Base-by-base conservation (phyloP, 2,797 vertebrate species). In the Onychomys torridus region DNA sequence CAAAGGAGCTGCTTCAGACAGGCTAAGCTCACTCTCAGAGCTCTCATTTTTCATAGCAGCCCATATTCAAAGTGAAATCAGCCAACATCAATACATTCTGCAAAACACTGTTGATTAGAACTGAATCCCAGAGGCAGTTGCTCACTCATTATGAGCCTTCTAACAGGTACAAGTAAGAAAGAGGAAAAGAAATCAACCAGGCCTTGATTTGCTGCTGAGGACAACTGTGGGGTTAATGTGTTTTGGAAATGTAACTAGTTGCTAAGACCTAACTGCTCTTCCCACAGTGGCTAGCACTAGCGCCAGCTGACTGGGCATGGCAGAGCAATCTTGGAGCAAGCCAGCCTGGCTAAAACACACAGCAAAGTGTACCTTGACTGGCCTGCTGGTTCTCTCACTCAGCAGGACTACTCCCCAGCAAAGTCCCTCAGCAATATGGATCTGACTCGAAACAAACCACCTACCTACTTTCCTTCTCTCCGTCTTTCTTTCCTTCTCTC, bases 131-230 rank as follows among this genome's bases (percentile, higher is more conserved):
- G 3, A 91, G 69, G 77, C 92, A 86, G 69, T 43, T 27, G 34
- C 69, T 93, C 57, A 81, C 78, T 91, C 93, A 97, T 91, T 57
- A 93, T 78, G 82, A 91, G 81, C 85, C 82, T 96, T 89, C 90
- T 95, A 79, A 94, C 49, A 97, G 93, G 92, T 86, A 96, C 49
- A 78, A 84, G 59, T 14, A 65, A 88, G 63, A 82, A 7, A 94
- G 29, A 95, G 59, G 63, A 94, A 97, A 95, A 95, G 85, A 95
- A 88, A 96, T 91, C 89, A 76, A 81, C 82, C 75, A 55, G 86
- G 23, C 92, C 83, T 87, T 87, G 52, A 93, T 69, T 94, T 92
- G 85, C 93, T 89, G 65, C 76, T 63, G 91, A 96, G 75, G 90
- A 93, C 43, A 77, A 69, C 43, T 49, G 87, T 12, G 88, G 93